Conservation (phyloP, 1,140 invertebrate species). For the Hetaerina americana region DNA sequence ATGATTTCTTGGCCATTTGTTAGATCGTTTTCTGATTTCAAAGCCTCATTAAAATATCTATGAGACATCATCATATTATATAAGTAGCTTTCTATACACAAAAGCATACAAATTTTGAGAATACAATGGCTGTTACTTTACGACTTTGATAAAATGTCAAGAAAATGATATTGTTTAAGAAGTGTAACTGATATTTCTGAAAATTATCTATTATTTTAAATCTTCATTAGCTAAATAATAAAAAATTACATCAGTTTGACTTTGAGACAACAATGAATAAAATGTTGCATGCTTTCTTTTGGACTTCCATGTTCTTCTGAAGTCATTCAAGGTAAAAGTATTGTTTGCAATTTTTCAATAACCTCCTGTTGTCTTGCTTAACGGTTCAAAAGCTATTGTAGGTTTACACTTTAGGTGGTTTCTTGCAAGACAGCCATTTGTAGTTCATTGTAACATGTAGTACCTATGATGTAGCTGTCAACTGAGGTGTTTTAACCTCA, state of each 20-base stretch:
- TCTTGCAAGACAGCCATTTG: neutral
- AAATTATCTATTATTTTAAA: too few species aligned
- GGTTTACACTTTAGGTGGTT: neutral
- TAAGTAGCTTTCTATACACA: too few species aligned
- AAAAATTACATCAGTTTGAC: neutral
- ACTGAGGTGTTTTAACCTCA: neutral
- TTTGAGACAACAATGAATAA: neutral
- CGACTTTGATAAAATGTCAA: too few species aligned
- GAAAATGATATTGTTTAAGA: too few species aligned
- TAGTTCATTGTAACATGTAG: neutral
- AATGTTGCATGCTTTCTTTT: constrained; percentile 5
- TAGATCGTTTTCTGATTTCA: too few species aligned
- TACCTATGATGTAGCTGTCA: neutral
- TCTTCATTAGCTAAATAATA: too few species aligned
- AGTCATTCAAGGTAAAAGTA: constrained; percentile 11
- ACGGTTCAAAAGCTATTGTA: neutral
- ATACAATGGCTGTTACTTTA: too few species aligned
- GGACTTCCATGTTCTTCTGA: constrained; percentile 11
- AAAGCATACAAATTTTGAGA: too few species aligned
- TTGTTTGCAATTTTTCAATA: constrained; percentile 8
- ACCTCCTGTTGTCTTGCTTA: constrained; percentile 1
- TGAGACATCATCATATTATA: too few species aligned
- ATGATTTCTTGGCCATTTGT: too few species aligned
- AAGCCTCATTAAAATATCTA: too few species aligned
- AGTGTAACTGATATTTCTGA: too few species aligned